Evolutionary conservation across 2,113 vertebrate species (phyloP).

Genomic region (Seriola dumerili): DNA sequence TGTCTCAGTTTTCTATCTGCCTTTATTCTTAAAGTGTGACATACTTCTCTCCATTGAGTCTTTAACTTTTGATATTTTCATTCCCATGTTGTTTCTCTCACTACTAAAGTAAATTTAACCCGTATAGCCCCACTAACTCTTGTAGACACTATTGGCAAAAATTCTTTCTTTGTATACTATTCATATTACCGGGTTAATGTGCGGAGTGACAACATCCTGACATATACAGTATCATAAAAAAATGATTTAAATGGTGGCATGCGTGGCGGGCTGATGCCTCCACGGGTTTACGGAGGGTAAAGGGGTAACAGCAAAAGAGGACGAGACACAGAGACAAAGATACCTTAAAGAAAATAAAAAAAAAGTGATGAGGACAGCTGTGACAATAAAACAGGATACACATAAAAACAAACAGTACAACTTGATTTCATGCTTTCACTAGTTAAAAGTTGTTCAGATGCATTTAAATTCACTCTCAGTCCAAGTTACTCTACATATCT

Average conservation of each 20-base stretch:
- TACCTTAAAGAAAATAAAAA: too few species aligned
- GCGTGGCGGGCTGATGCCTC: neutral
- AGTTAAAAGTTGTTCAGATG: too few species aligned
- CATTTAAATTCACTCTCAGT: neutral
- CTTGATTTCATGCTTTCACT: too few species aligned
- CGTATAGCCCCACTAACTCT: neutral
- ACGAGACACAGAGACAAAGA: too few species aligned
- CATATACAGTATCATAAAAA: neutral
- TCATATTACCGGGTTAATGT: too few species aligned
- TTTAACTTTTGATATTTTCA: slow-evolving; percentile 4
- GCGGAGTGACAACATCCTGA: neutral
- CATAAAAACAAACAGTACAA: too few species aligned
- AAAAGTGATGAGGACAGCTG: too few species aligned
- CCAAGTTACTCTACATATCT: neutral
- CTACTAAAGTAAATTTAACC: neutral
- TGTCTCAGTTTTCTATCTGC: slow-evolving; percentile 12
- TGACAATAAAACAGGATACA: too few species aligned
- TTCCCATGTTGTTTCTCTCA: neutral
- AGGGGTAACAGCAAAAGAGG: too few species aligned
- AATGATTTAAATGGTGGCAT: neutral
- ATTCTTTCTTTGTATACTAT: neutral
- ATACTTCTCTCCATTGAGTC: neutral
- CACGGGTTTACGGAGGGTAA: too few species aligned
- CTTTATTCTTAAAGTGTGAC: slow-evolving; percentile 8
- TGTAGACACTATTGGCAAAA: neutral